These are phyloP conservation scores for Aldabrachelys gigantea DNA, from an alignment of 2,113 vertebrate species.

Conservation along the genomic window DNA sequence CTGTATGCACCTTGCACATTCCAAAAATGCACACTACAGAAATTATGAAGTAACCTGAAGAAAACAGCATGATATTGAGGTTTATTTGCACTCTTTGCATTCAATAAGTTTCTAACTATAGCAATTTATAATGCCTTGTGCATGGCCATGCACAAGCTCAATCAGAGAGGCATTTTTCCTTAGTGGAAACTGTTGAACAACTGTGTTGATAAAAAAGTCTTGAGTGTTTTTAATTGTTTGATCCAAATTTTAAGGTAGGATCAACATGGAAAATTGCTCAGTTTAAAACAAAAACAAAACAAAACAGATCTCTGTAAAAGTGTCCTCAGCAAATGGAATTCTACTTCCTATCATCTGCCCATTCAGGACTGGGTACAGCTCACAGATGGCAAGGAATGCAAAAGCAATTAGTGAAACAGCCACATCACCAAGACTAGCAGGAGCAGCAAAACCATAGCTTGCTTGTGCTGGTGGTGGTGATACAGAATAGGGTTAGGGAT, in stretches of 20 bases:
- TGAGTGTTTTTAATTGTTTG: background rate
- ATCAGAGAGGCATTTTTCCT: background rate
- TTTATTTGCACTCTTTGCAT: background rate
- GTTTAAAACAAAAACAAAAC: background rate
- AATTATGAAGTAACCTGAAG: rapidly evolving
- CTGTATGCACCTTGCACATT: background rate
- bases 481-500: background rate
- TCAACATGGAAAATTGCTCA: background rate
- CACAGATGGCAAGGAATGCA: background rate
- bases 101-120: background rate
- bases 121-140: rapidly evolving
- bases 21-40: background rate
- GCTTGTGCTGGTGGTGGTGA: background rate
- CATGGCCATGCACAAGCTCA: background rate
- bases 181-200: background rate
- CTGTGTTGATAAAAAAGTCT: background rate
- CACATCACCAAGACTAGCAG: background rate
- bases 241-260: background rate
- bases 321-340: background rate
- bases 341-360: rapidly evolving
- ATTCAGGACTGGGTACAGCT: background rate
- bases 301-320: background rate
- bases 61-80: background rate
- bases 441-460: background rate
- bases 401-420: background rate